Base-by-base conservation (phyloP, 2,888 invertebrate species). In the Parelbella ahira region DNA sequence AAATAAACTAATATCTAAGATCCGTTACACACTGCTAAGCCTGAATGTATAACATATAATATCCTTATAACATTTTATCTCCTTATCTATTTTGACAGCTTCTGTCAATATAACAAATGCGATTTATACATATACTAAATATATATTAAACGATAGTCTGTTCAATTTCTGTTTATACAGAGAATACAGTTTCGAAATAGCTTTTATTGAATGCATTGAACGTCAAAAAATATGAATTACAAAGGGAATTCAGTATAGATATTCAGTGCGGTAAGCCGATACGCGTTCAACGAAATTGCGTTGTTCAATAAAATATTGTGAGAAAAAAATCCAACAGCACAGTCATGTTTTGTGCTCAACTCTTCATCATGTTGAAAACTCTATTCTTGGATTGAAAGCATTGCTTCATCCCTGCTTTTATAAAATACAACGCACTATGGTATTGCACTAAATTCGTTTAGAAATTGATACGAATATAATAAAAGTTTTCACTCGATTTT, bases 331-430 rank as follows among this genome's bases (percentile, higher is more conserved):
- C 13, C 12, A 4, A 12, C 28, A 20, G 8, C 18, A 3, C 9
- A 13, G 13, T n/a, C n/a, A 25, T 41, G 33, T 27, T 33, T 39
- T 41, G 39, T 41, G 11, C 20, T n/a, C 25, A 33, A 33, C 32
- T 33, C 41, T 41, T 23, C 19, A 27, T 25, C 32, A 33, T 33
- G 33, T 39, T 41, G 41, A 32, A 39, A 39, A 39, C 41, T 33
- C 32, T 41, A 41, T 32, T 41, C 32, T 33, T 33, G 4, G 39
- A 25, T 25, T 39, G 32, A 39, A 32, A 32, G 32, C 19, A 39
- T 25, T 32, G 38, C 15, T 30, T 30, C 23, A 38, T 30, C 23
- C 15, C 18, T 38, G 30, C 32, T 12, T 25, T 25, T 11, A 25
- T 32, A 32, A 32, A 32, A 32, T n/a, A n/a, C n/a, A n/a, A n/a